phyloP scores from a whole-genome alignment of 2,797 vertebrate genomes.

The Hydrolagus colliei region DNA sequence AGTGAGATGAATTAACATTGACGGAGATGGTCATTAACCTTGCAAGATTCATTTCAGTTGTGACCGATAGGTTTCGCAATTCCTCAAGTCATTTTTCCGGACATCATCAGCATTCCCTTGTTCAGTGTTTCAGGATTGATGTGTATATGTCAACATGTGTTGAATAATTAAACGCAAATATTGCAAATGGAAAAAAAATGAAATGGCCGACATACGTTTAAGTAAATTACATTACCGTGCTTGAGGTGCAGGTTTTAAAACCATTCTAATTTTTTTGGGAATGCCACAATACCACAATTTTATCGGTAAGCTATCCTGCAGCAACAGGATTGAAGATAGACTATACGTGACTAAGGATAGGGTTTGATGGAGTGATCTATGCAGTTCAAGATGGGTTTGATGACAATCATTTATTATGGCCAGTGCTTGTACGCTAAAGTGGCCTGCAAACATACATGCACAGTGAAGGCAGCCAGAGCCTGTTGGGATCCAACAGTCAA shows the following conservation, averaged over 20 bases:
- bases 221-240: background rate
- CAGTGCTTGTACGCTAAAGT: background rate
- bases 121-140: background rate
- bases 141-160: background rate
- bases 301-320: background rate
- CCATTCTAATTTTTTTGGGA: background rate
- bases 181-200: background rate
- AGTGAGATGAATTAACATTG: background rate
- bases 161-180: background rate
- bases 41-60: background rate
- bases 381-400: too few relatives aligned
- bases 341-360: background rate
- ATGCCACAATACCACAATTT: background rate
- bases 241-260: background rate
- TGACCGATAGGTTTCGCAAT: background rate
- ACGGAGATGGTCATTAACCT: background rate
- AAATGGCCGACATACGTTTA: too few relatives aligned
- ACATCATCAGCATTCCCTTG: background rate
- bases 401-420: background rate
- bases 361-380: too few relatives aligned
- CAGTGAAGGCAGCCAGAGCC: background rate
- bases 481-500: background rate
- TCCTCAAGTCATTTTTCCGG: background rate
- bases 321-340: background rate
- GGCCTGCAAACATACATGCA: background rate